Conservation (phyloP, 1,140 invertebrate genomes). For the Prorops nasuta region DNA sequence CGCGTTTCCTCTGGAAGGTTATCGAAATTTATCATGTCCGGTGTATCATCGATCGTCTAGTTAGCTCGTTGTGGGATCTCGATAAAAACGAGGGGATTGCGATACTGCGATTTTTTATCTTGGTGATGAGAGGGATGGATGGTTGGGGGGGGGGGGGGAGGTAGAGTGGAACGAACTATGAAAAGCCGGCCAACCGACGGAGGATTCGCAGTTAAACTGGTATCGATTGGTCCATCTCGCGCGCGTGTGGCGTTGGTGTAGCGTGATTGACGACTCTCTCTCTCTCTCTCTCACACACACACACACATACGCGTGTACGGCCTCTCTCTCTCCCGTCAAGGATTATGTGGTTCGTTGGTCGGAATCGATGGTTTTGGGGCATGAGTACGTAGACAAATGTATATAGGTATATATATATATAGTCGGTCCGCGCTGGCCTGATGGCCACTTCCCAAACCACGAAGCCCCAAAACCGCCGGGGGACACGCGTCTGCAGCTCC, state of each 20-base stretch:
- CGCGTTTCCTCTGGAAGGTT: too few relatives aligned
- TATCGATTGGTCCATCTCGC: conserved; percentile 19
- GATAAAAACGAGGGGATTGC: too few relatives aligned
- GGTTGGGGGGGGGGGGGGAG: too few relatives aligned
- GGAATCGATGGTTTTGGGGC: conserved; percentile 26
- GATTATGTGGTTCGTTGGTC: conserved; percentile 34
- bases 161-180: too few relatives aligned
- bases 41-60: too few relatives aligned
- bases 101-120: too few relatives aligned
- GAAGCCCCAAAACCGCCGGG: conserved; percentile 30
- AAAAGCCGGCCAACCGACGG: neutral
- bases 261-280: conserved; percentile 28
- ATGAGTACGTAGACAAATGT: conserved; percentile 30
- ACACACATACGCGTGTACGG: too few relatives aligned
- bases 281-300: too few relatives aligned
- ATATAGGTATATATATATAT: conserved; percentile 19
- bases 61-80: too few relatives aligned
- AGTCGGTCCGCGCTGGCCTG: neutral
- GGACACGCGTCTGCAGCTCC: conserved; percentile 31
- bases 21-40: too few relatives aligned
- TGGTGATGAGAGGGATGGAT: too few relatives aligned
- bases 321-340: conserved; percentile 23
- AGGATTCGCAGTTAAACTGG: neutral
- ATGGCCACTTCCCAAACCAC: conserved; percentile 25
- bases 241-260: conserved; percentile 16